These are phyloP conservation scores for Plagodis pulveraria DNA, from an alignment of 2,888 invertebrate species.

Conservation along the genomic window DNA sequence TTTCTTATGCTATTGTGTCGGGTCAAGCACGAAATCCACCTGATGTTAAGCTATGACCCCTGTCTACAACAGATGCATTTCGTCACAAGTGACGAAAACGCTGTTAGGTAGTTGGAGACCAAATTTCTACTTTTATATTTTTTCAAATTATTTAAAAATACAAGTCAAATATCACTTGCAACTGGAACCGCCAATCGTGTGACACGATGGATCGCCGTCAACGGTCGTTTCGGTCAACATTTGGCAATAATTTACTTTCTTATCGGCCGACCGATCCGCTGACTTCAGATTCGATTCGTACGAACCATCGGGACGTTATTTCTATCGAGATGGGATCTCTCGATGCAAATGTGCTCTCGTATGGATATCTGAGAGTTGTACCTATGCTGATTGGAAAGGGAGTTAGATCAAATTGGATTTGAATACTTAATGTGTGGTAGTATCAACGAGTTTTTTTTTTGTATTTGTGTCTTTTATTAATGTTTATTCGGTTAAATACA, in stretches of 20 bases:
- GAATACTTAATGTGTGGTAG: background rate
- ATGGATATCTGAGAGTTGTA: constrained; percentile 5
- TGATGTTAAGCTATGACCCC: too few species aligned
- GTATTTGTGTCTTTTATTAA: too few species aligned
- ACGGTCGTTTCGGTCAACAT: constrained; percentile 59
- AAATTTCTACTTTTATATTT: too few species aligned
- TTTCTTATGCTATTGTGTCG: too few species aligned
- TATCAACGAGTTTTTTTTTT: too few species aligned
- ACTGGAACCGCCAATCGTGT: constrained; percentile 4
- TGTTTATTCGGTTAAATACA: too few species aligned
- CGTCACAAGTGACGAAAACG: too few species aligned
- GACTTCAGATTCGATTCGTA: constrained; percentile 56
- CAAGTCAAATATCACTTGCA: background rate
- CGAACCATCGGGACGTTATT: constrained; percentile 29
- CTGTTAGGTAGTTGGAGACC: too few species aligned
- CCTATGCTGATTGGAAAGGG: constrained; percentile 11
- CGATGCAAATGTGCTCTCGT: constrained; percentile 28
- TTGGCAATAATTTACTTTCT: constrained; percentile 73
- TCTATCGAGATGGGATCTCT: constrained; percentile 34
- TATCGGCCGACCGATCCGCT: constrained; percentile 71
- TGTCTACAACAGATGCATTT: too few species aligned
- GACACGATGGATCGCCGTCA: constrained; percentile 27
- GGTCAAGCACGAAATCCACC: too few species aligned
- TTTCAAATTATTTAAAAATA: background rate
- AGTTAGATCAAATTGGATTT: constrained; percentile 4